Evolutionary conservation across 2,797 vertebrate species (phyloP).

Genomic region (Atherinosoma microstoma): DNA sequence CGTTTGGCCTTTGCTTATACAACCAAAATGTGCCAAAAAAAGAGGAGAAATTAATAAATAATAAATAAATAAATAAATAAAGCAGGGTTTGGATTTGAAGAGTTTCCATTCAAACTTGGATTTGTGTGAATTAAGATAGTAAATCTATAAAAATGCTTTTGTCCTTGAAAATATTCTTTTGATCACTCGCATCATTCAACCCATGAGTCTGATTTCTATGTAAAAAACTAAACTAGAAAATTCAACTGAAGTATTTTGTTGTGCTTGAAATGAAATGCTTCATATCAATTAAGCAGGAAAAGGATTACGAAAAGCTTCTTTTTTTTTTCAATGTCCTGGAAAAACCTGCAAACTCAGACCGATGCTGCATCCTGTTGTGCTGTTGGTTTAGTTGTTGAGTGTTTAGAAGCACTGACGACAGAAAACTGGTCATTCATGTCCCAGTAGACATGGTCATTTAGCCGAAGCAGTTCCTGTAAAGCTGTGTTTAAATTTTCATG

Average conservation of each 20-base stretch:
- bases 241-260: not conserved
- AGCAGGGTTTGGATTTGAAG: conserved; percentile 16
- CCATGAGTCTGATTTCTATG: not conserved
- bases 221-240: not conserved
- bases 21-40: conserved; percentile 62
- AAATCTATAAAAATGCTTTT: not conserved
- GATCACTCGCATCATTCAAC: not conserved
- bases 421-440: not conserved
- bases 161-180: not conserved
- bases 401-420: not conserved
- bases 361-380: not conserved
- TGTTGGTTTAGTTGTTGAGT: not conserved
- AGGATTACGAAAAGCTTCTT: conserved; percentile 3
- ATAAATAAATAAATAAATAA: conserved; percentile 49
- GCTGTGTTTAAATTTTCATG: not conserved
- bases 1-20: conserved; percentile 34
- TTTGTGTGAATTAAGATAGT: not conserved
- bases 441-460: not conserved
- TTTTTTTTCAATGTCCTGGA: conserved; percentile 32
- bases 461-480: not conserved
- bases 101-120: conserved; percentile 31
- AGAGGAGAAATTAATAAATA: conserved; percentile 38
- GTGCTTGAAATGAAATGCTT: conserved; percentile 50
- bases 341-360: conserved; percentile 17
- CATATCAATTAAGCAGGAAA: not conserved